Conservation (phyloP, 1,140 invertebrate species). For the Orius insidiosus region DNA sequence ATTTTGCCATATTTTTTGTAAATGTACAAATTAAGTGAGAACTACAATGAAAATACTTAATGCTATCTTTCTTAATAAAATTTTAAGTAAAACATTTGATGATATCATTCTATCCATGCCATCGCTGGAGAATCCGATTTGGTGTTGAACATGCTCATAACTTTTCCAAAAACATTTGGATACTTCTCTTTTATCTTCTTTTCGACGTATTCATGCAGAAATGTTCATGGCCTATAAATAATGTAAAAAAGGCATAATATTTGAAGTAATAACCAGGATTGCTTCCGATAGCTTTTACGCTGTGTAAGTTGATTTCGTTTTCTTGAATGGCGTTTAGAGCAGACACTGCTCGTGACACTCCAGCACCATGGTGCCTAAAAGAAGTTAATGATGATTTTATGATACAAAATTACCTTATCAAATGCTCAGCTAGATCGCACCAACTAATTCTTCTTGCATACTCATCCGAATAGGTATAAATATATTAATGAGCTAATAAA, state of each 20-base stretch:
- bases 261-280: constrained; percentile 32
- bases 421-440: constrained; percentile 79
- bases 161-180: background rate
- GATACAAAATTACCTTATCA: constrained; percentile 29
- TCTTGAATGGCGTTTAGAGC: constrained; percentile 26
- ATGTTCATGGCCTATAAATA: constrained; percentile 14
- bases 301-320: constrained; percentile 27
- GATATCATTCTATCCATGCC: constrained; percentile 17
- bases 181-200: background rate
- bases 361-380: constrained; percentile 28
- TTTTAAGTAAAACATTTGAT: too few species aligned
- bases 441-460: constrained; percentile 63
- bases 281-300: constrained; percentile 31
- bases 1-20: too few species aligned
- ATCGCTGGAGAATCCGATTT: constrained; percentile 10
- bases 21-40: too few species aligned
- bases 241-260: background rate
- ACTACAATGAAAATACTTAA: too few species aligned
- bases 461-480: constrained; percentile 69
- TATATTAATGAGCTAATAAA: constrained; percentile 44
- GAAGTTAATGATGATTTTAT: constrained; percentile 30
- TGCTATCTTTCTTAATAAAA: too few species aligned
- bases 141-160: constrained; percentile 2
- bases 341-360: constrained; percentile 40
- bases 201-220: constrained; percentile 9